Percentiles rank a stretch among this genome's conserved stretches.
phyloP scores from a whole-genome alignment of 2,113 vertebrate species.

The Ailurus styani region DNA sequence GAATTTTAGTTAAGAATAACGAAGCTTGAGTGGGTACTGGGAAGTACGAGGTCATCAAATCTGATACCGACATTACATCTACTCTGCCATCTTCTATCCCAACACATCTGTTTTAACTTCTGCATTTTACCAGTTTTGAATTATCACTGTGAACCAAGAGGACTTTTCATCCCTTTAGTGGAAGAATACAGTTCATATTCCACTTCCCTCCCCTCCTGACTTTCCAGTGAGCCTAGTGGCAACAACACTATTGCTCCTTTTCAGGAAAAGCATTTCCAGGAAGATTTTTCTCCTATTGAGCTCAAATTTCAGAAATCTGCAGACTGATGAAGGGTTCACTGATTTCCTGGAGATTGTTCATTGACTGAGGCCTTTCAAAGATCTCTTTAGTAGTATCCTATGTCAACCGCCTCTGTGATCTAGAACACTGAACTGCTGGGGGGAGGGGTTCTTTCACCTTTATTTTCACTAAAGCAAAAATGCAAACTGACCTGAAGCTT shows the following conservation, averaged over 20 bases:
- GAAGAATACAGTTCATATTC: not conserved
- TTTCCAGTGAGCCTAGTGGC: not conserved
- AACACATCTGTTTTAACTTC: not conserved
- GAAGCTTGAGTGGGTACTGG: not conserved
- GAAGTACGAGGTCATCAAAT: not conserved
- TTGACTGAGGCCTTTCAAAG: not conserved
- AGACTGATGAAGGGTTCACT: not conserved
- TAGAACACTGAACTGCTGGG: not conserved
- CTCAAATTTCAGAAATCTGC: not conserved
- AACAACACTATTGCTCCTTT: not conserved
- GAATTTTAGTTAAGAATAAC: not conserved
- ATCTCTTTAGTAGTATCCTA: not conserved
- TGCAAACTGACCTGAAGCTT: slow-evolving; percentile 76
- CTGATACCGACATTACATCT: not conserved
- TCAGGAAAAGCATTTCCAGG: not conserved
- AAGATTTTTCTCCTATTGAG: not conserved
- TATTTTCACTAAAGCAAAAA: not conserved
- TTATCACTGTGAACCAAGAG: not conserved
- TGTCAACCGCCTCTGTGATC: not conserved
- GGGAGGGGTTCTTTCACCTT: not conserved
- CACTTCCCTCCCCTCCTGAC: not conserved
- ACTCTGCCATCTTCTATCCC: not conserved
- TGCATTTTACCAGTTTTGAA: not conserved
- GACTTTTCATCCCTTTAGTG: not conserved
- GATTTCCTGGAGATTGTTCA: not conserved